Percentiles rank a stretch among this genome's conserved stretches.
These are phyloP conservation scores for Noctua fimbriata DNA, from an alignment of 2,888 invertebrate species.

Conservation along the genomic window DNA sequence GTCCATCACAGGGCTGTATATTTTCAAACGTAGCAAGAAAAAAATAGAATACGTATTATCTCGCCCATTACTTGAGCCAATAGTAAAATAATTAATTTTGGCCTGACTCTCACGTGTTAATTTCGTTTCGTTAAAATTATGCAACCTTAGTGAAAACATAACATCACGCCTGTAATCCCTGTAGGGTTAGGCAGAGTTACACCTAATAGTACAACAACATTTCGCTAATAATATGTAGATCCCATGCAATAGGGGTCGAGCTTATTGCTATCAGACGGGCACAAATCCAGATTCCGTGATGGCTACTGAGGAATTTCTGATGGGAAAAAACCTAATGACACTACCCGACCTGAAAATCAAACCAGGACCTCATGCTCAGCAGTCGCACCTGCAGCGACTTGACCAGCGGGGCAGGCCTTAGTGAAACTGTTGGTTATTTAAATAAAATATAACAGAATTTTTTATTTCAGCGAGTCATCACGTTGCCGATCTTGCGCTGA, in stretches of 20 bases:
- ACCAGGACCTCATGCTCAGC: not conserved
- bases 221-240: not conserved
- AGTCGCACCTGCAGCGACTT: not conserved
- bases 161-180: not conserved
- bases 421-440: not conserved
- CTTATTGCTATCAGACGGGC: not conserved
- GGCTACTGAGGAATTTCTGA: not conserved
- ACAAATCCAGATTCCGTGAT: not conserved
- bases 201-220: not conserved
- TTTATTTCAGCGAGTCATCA: conserved; percentile 22
- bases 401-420: not conserved
- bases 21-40: not conserved
- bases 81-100: not conserved
- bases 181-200: not conserved
- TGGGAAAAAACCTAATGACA: not conserved
- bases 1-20: too few species aligned
- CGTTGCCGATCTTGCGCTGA: conserved; percentile 15
- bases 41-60: not conserved
- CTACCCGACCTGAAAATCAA: not conserved
- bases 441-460: not conserved
- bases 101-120: not conserved
- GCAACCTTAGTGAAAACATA: not conserved
- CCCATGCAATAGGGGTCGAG: not conserved
- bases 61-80: too few species aligned
- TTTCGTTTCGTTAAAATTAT: not conserved